Conservation (phyloP, 2,888 invertebrate genomes). For the Spialia ferax region DNA sequence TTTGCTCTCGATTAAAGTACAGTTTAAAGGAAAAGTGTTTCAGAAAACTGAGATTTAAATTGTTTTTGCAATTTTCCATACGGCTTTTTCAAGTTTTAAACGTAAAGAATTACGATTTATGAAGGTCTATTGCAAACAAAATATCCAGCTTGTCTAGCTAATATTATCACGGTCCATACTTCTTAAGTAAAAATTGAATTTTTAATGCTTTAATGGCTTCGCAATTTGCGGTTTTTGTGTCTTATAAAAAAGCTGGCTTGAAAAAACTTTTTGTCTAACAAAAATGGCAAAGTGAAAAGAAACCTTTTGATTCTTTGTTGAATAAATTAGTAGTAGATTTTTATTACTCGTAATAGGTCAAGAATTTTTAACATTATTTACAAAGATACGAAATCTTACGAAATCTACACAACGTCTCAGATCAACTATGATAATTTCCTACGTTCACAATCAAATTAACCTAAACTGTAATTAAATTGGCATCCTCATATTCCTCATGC, state of each 20-base stretch:
- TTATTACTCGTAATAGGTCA: too few species aligned
- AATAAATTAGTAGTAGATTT: background rate
- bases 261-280: background rate
- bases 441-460: background rate
- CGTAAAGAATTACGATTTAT: background rate
- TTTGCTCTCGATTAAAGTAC: background rate
- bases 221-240: constrained; percentile 7
- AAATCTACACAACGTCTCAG: too few species aligned
- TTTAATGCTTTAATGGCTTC: constrained; percentile 24
- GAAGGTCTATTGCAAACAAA: background rate
- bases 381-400: background rate
- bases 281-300: background rate
- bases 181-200: constrained; percentile 18
- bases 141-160: background rate
- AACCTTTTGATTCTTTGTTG: background rate
- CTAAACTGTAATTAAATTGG: background rate
- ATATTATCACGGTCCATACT: background rate
- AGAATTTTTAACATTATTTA: too few species aligned
- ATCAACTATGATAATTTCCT: background rate
- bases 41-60: background rate
- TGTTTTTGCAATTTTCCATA: background rate
- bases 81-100: background rate
- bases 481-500: constrained; percentile 6
- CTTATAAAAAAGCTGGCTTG: background rate
- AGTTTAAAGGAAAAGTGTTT: background rate